Conservation (phyloP, 2,797 vertebrate genomes). For the Aselliscus stoliczkanus region DNA sequence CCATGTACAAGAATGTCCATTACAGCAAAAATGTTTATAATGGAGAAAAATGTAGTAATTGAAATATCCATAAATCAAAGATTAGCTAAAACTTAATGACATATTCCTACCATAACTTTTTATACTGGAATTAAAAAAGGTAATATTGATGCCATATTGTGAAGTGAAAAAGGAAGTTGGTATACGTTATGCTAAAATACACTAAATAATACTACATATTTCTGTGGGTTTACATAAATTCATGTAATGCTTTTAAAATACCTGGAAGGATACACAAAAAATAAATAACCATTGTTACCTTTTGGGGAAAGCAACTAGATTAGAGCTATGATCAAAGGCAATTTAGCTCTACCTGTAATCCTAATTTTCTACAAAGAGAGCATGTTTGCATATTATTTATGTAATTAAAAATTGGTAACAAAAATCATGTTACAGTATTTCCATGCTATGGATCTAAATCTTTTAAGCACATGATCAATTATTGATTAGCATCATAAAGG, state of each 20-base stretch:
- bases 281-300: not conserved
- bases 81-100: not conserved
- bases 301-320: not conserved
- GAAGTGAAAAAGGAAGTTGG: not conserved
- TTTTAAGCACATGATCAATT: not conserved
- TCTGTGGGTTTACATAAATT: not conserved
- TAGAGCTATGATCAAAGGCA: not conserved
- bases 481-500: not conserved
- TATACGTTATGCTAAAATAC: not conserved
- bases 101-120: not conserved
- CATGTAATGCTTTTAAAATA: not conserved
- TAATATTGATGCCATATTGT: not conserved
- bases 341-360: not conserved
- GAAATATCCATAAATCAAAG: not conserved
- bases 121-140: not conserved
- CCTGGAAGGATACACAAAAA: not conserved
- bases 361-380: not conserved
- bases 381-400: not conserved
- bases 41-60: not conserved
- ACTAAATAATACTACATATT: not conserved
- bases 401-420: not conserved
- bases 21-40: not conserved
- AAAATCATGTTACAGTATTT: not conserved
- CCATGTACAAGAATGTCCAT: not conserved
- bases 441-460: not conserved